Base-by-base conservation (phyloP, 2,113 vertebrate genomes). In the Muscicapa adusta region DNA sequence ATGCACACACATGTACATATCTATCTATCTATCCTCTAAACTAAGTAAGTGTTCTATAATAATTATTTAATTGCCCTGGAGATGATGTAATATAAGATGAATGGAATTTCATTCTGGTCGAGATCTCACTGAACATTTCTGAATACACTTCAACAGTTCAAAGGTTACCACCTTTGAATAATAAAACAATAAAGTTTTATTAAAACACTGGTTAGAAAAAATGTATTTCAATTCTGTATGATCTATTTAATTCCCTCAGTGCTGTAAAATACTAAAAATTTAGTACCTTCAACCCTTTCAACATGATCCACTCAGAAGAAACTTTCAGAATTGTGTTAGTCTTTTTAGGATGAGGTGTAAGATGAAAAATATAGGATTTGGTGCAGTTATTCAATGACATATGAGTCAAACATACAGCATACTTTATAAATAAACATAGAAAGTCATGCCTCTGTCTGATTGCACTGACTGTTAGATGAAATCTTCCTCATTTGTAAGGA, bases 361-460 rank as follows among this genome's bases (percentile, higher is more conserved):
- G 47, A 70, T 56, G 1, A 82, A 79, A 85, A 80, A 85, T 77
- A 50, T 20, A 19, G 22, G 33, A 36, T 4, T 4, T 71, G 24
- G 56, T 73, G 60, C 42, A 45, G 63, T 74, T 95, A 33, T 58
- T 90, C 63, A 47, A n/a, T 81, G 48, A 88, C 31, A 17, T 83
- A 20, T 10, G 1, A 71, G 18, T 62, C 71, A 83, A 85, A 90
- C 9, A 24, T 51, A 16, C 16, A 76, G 28, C 33, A 47, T 29
- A 54, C 26, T 36, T 78, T 83, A 77, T 74, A 67, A 86, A 88
- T 62, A 90, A 91, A 90, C 47, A 62, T 14, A n/a, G 78, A 66
- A 82, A 88, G 7, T 36, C 25, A 63, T 1, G 3, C 10, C 8
- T 68, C 38, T 31, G 15, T 66, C 50, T 14, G 4, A 20, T 51